Evolutionary conservation across 2,797 vertebrate genomes (phyloP).

Genomic region (Dallia pectoralis): DNA sequence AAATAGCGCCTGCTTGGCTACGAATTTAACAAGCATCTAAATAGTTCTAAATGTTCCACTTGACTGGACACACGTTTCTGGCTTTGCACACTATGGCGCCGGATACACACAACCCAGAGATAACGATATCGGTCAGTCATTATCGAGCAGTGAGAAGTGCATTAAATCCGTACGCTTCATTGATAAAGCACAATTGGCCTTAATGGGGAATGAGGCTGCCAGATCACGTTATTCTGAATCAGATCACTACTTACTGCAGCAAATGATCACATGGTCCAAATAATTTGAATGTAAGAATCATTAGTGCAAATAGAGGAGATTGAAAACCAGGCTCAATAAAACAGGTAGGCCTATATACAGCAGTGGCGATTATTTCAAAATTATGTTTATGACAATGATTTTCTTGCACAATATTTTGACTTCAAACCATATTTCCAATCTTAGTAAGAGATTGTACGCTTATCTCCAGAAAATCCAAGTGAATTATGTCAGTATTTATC

Average conservation of each 20-base stretch:
- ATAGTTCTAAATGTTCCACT: conserved; percentile 48
- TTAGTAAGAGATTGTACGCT: too few species aligned
- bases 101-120: conserved; percentile 19
- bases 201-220: conserved; percentile 44
- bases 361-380: too few species aligned
- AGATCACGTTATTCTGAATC: conserved; percentile 30
- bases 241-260: conserved; percentile 19
- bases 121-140: conserved; percentile 38
- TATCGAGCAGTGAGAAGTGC: conserved; percentile 43
- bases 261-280: neutral
- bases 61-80: conserved; percentile 42
- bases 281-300: conserved; percentile 13
- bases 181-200: conserved; percentile 31
- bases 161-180: conserved; percentile 54
- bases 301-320: neutral
- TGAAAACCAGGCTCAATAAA: neutral
- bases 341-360: neutral
- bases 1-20: conserved; percentile 58
- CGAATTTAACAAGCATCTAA: conserved; percentile 57
- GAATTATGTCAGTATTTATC: too few species aligned
- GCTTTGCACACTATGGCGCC: conserved; percentile 16
- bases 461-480: too few species aligned
- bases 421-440: too few species aligned
- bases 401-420: too few species aligned
- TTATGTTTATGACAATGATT: too few species aligned